These are phyloP conservation scores for Notothenia coriiceps DNA, from an alignment of 2,113 vertebrate species.

Conservation along the genomic window DNA sequence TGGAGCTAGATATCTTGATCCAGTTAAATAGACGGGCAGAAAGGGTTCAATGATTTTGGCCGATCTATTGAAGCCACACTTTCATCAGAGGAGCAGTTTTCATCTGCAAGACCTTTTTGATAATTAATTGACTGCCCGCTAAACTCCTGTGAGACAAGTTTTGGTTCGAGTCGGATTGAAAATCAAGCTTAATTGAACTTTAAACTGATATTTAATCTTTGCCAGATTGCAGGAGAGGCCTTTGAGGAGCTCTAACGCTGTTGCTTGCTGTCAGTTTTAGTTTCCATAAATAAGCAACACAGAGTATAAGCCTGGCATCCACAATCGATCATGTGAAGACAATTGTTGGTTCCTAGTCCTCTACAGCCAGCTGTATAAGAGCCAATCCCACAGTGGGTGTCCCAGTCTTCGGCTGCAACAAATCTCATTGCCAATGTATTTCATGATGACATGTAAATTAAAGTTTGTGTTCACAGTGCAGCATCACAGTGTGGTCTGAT, in stretches of 20 bases:
- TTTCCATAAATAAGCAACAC: constrained; percentile 56
- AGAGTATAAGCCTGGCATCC: constrained; percentile 19
- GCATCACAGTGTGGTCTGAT: not conserved
- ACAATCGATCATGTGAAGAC: not conserved
- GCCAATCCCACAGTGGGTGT: constrained; percentile 19
- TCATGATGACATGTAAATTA: constrained; percentile 46
- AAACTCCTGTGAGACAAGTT: constrained; percentile 58
- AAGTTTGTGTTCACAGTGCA: constrained; percentile 32
- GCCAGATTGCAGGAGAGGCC: constrained; percentile 48
- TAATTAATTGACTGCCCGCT: constrained; percentile 71
- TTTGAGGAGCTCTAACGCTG: constrained; percentile 49
- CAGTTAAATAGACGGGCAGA: not conserved
- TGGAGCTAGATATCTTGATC: not conserved
- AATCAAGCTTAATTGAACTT: constrained; percentile 79
- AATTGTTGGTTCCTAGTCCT: constrained; percentile 1
- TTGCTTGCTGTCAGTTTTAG: constrained; percentile 57
- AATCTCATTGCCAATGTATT: constrained; percentile 26
- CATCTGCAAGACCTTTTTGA: constrained; percentile 65
- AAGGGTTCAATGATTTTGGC: constrained; percentile 35
- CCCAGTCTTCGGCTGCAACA: constrained; percentile 20
- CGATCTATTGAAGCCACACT: constrained; percentile 31
- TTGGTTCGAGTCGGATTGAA: constrained; percentile 52
- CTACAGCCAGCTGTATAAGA: constrained; percentile 31
- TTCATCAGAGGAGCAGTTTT: constrained; percentile 51
- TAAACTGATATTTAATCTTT: constrained; percentile 78